phyloP scores from a whole-genome alignment of 1,140 invertebrate species.

The Brachionus rotundiformis region DNA sequence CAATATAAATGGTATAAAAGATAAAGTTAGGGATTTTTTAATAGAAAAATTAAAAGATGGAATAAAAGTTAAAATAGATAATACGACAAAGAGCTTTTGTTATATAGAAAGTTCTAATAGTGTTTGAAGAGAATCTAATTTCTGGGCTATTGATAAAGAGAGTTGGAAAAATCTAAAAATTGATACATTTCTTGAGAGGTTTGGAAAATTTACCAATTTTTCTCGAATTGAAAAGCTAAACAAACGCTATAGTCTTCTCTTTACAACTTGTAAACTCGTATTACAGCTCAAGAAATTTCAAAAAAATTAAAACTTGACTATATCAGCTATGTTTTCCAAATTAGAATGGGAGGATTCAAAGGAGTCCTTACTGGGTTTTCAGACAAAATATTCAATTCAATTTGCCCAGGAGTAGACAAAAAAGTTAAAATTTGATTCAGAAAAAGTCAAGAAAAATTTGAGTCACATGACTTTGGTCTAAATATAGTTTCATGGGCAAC shows the following conservation, averaged over 20 bases:
- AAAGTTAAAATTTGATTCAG: conserved; percentile 1
- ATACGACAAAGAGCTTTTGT: not conserved
- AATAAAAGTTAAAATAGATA: not conserved
- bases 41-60: not conserved
- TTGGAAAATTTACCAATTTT: conserved; percentile 8
- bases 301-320: not conserved
- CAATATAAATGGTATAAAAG: not conserved
- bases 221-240: not conserved
- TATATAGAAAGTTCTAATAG: conserved; percentile 22
- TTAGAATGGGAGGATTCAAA: conserved; percentile 22
- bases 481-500: conserved; percentile 17
- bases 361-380: not conserved
- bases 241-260: not conserved
- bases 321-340: not conserved
- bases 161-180: not conserved
- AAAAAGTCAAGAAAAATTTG: conserved; percentile 37
- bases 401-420: not conserved
- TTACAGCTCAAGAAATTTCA: not conserved
- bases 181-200: not conserved
- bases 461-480: not conserved
- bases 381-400: not conserved
- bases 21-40: not conserved
- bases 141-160: not conserved
- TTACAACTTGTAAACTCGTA: not conserved
- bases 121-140: not conserved